phyloP scores from a whole-genome alignment of 1,140 invertebrate species.

The Mactra quadrangularis region DNA sequence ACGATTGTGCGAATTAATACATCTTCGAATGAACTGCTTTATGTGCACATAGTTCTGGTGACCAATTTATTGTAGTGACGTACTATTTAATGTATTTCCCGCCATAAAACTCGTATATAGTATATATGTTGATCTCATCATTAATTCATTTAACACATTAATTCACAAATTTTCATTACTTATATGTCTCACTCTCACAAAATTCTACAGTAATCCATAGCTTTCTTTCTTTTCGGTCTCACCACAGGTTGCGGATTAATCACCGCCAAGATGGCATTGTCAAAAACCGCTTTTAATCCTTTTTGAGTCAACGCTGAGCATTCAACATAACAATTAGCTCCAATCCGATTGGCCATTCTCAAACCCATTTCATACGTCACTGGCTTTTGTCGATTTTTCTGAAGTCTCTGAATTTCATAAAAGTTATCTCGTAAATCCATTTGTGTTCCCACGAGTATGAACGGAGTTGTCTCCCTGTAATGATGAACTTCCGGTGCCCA shows the following conservation, averaged over 20 bases:
- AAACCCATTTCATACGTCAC: slow-evolving; percentile 90
- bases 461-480: slow-evolving; percentile 91
- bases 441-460: slow-evolving; percentile 90
- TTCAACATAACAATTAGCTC: slow-evolving; percentile 95
- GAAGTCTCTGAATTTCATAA: slow-evolving; percentile 89
- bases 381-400: slow-evolving; percentile 93
- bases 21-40: too few relatives aligned
- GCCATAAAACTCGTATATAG: too few relatives aligned
- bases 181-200: slow-evolving; percentile 14
- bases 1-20: too few relatives aligned
- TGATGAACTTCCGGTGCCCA: slow-evolving; percentile 86
- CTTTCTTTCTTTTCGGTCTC: slow-evolving; percentile 16
- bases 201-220: slow-evolving; percentile 19
- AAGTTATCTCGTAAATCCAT: slow-evolving; percentile 78
- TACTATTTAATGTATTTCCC: too few relatives aligned
- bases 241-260: slow-evolving; percentile 71
- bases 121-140: too few relatives aligned
- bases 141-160: too few relatives aligned
- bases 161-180: neutral
- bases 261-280: slow-evolving; percentile 77
- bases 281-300: slow-evolving; percentile 78
- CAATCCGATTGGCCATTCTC: slow-evolving; percentile 87
- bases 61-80: too few relatives aligned
- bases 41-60: too few relatives aligned
- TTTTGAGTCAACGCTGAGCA: slow-evolving; percentile 90